These are phyloP conservation scores for Hymenochirus boettgeri DNA, from an alignment of 2,113 vertebrate genomes.

Conservation along the genomic window DNA sequence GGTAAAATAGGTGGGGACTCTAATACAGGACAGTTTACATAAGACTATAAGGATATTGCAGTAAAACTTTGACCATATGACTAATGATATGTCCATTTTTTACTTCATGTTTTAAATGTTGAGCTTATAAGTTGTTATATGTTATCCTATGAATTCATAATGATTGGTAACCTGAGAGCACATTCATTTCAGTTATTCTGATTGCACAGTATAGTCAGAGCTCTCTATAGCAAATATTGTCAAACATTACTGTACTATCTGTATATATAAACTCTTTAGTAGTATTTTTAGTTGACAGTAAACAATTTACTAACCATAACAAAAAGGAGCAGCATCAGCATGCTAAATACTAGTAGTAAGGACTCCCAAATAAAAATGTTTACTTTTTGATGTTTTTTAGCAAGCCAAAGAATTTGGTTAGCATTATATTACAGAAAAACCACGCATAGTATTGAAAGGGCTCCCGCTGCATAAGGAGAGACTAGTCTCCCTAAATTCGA, in stretches of 20 bases:
- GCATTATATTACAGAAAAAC: constrained; percentile 48
- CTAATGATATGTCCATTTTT: too few relatives aligned
- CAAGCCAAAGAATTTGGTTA: constrained; percentile 58
- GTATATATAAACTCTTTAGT: constrained; percentile 63
- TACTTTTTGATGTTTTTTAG: constrained; percentile 26
- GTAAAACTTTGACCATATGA: too few relatives aligned
- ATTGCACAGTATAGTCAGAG: constrained; percentile 73
- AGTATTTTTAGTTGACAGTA: constrained; percentile 63
- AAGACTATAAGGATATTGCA: too few relatives aligned
- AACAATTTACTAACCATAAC: constrained; percentile 47
- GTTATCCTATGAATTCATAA: too few relatives aligned
- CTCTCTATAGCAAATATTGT: constrained; percentile 58
- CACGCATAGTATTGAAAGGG: constrained; percentile 51
- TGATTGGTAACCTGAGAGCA: background rate
- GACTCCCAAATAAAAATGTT: constrained; percentile 63
- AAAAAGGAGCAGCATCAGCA: constrained; percentile 66
- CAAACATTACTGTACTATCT: constrained; percentile 61
- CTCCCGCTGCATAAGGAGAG: constrained; percentile 50
- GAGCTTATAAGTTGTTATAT: too few relatives aligned
- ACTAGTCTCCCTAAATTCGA: constrained; percentile 30
- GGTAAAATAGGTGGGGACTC: too few relatives aligned
- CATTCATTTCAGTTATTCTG: constrained; percentile 53
- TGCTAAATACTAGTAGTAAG: constrained; percentile 74
- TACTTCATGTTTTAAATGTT: too few relatives aligned
- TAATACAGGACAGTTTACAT: too few relatives aligned